Percentiles rank a stretch among this genome's conserved stretches.
Evolutionary conservation across 2,797 vertebrate genomes (phyloP).

Genomic region (Taeniopygia guttata): DNA sequence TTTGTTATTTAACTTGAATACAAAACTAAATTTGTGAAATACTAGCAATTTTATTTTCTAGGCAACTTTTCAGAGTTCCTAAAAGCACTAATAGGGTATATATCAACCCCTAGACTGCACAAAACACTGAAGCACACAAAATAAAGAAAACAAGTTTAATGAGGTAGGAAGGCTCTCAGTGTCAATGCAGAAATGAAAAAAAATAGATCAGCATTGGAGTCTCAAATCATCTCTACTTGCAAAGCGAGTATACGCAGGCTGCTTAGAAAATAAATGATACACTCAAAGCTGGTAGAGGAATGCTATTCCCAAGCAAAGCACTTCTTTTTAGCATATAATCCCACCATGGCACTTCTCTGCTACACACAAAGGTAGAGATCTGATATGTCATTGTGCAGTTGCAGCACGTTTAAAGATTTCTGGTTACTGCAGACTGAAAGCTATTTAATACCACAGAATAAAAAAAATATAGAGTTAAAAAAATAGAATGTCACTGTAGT

Average conservation of each 20-base stretch:
- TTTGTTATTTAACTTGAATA: not conserved
- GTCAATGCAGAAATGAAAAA: not conserved
- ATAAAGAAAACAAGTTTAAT: constrained; percentile 8
- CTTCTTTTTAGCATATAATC: not conserved
- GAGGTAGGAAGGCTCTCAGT: not conserved
- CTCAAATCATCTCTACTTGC: not conserved
- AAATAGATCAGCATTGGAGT: not conserved
- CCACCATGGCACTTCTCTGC: not conserved
- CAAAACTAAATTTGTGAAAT: not conserved
- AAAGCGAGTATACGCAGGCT: not conserved
- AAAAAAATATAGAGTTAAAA: constrained; percentile 24
- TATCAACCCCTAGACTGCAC: not conserved
- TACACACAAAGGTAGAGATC: not conserved
- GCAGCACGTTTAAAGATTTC: not conserved
- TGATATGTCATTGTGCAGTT: constrained; percentile 11
- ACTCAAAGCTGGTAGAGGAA: not conserved
- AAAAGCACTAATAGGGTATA: not conserved
- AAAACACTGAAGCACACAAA: not conserved
- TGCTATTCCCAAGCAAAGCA: not conserved
- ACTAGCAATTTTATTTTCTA: not conserved
- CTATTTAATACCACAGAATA: constrained; percentile 39
- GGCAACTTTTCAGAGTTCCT: not conserved
- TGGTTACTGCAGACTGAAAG: constrained; percentile 2
- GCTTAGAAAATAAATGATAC: not conserved
- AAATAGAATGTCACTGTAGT: constrained; percentile 30